phyloP scores from a whole-genome alignment of 2,888 invertebrate genomes.

The Nomada fucata region DNA sequence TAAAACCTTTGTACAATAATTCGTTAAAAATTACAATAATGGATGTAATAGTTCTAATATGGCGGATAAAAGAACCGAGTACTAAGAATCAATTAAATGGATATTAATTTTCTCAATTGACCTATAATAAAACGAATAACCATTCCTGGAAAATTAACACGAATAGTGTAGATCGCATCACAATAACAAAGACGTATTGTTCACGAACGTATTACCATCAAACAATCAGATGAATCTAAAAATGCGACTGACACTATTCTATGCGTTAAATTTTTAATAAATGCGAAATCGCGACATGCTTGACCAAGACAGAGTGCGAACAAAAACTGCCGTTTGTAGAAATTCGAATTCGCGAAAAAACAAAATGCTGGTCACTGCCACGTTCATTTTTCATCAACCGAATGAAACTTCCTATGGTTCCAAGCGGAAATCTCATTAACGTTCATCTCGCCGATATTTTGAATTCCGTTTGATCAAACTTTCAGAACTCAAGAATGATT shows the following conservation, averaged over 20 bases:
- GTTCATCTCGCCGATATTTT: not conserved
- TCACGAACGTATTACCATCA: not conserved
- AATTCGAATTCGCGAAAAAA: slow-evolving; percentile 14
- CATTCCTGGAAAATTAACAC: too few species aligned
- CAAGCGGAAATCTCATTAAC: slow-evolving; percentile 17
- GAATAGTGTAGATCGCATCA: not conserved
- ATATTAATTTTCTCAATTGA: too few species aligned
- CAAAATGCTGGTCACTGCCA: not conserved
- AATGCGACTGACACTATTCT: not conserved
- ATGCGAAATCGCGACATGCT: slow-evolving; percentile 37
- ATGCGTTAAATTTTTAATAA: slow-evolving; percentile 18
- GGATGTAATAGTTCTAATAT: too few species aligned
- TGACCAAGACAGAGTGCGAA: slow-evolving; percentile 1
- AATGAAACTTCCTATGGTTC: slow-evolving; percentile 10
- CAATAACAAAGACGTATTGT: not conserved
- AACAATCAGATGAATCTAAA: slow-evolving; percentile 12
- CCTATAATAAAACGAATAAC: too few species aligned
- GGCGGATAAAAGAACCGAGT: too few species aligned
- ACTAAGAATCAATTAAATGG: too few species aligned
- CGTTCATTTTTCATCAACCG: slow-evolving; percentile 26
- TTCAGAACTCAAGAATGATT: slow-evolving; percentile 6
- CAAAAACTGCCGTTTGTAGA: not conserved
- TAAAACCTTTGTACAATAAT: too few species aligned
- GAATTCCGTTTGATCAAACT: slow-evolving; percentile 21
- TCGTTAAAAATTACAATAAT: too few species aligned